Conservation (phyloP, 2,113 vertebrate species). For the Chlorodrepanis virens region DNA sequence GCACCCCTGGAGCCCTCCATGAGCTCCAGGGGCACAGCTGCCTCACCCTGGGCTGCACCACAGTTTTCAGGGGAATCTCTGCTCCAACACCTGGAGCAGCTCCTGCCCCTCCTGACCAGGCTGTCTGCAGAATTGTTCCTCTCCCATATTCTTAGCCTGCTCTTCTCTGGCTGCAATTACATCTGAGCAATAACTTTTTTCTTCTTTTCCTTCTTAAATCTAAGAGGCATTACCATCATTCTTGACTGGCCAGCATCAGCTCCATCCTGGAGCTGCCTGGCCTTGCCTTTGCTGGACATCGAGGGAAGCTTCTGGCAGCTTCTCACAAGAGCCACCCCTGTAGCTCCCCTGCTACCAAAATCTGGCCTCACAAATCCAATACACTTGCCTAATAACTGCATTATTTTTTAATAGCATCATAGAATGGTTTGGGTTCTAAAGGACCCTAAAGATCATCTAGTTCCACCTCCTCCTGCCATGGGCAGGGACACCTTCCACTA, state of each 20-base stretch:
- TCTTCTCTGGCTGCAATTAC: neutral
- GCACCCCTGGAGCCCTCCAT: neutral
- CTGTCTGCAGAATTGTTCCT: neutral
- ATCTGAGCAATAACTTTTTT: neutral
- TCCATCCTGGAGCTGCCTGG: neutral
- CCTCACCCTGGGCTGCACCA: neutral
- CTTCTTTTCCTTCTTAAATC: neutral
- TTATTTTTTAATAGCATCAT: neutral
- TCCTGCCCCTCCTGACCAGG: neutral
- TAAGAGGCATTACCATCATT: neutral
- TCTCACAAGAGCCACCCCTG: neutral
- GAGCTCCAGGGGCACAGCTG: neutral
- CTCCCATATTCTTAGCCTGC: neutral
- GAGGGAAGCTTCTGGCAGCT: neutral
- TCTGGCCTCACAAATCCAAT: too few species aligned
- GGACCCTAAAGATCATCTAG: neutral
- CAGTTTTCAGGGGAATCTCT: neutral
- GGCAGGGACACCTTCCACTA: neutral
- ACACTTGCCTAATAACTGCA: neutral
- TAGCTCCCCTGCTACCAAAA: too few species aligned
- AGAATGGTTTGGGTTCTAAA: neutral
- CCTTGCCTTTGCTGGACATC: neutral
- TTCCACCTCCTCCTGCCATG: neutral
- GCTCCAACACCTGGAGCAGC: neutral
- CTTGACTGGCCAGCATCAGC: neutral